Conservation (phyloP, 2,113 vertebrate species). For the Microcebus tavaratra region DNA sequence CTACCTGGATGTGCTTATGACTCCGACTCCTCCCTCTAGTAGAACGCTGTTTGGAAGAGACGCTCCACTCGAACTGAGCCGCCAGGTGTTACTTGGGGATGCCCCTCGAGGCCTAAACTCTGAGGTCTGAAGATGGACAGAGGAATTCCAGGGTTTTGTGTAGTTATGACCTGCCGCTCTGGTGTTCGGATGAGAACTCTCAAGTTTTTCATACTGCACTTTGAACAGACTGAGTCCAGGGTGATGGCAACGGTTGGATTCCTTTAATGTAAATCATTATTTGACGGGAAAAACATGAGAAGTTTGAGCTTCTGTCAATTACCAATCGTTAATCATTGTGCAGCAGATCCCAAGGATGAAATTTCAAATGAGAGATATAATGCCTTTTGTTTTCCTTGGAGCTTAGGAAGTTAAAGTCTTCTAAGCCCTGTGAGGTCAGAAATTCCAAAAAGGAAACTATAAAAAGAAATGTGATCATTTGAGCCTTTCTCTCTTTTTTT, state of each 20-base stretch:
- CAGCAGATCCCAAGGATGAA: background rate
- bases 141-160: background rate
- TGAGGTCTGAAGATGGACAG: background rate
- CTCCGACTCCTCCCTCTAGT: background rate
- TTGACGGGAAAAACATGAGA: background rate
- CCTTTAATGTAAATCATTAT: background rate
- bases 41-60: background rate
- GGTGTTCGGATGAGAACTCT: background rate
- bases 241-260: background rate
- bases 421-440: background rate
- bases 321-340: background rate
- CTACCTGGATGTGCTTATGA: background rate
- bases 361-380: background rate
- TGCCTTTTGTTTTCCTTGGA: background rate
- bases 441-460: background rate
- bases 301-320: background rate
- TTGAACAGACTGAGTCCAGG: background rate
- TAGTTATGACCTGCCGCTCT: background rate
- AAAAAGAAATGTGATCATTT: background rate
- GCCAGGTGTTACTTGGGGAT: background rate
- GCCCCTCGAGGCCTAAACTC: background rate
- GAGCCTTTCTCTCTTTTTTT: background rate
- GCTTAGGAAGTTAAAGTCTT: slow-evolving; percentile 12
- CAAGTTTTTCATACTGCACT: background rate
- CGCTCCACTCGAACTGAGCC: background rate